A percentile compares a stretch with the other conserved stretches of the same genome.
phyloP scores from a whole-genome alignment of 1,140 invertebrate genomes.

The Campodea augens region DNA sequence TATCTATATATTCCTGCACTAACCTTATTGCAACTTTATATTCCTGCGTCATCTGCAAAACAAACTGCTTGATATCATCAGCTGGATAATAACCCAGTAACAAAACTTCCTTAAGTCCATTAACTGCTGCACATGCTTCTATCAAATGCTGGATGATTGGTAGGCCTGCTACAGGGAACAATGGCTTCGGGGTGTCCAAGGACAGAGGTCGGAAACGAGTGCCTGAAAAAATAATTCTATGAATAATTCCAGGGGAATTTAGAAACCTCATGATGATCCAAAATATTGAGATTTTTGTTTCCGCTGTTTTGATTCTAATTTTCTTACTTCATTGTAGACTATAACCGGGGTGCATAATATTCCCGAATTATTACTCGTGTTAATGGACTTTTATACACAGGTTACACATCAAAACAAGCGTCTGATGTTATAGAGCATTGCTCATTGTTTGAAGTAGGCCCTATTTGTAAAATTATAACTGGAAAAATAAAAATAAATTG shows the following conservation, averaged over 20 bases:
- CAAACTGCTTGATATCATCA: conserved; percentile 62
- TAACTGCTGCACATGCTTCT: conserved; percentile 66
- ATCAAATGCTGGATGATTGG: conserved; percentile 94
- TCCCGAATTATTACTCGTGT: neutral
- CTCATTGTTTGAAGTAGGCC: no score
- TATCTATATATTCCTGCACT: conserved; percentile 13
- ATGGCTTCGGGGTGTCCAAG: conserved; percentile 85
- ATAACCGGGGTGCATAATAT: conserved; percentile 4
- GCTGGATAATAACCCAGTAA: conserved; percentile 82
- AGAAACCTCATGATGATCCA: neutral
- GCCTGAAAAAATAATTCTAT: conserved; percentile 34
- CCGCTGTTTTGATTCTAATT: no score
- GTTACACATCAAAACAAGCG: neutral
- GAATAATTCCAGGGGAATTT: neutral
- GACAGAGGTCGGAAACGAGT: conserved; percentile 92
- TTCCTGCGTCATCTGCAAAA: conserved; percentile 58
- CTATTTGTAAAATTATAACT: no score
- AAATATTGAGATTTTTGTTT: neutral
- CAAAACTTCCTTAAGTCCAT: conserved; percentile 71
- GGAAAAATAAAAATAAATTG: no score
- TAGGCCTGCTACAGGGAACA: conserved; percentile 90
- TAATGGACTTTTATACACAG: neutral
- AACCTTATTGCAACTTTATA: conserved; percentile 68
- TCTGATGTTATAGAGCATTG: no score
- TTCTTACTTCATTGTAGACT: conserved; percentile 1